These are phyloP conservation scores for Pristionchus entomophagus DNA, from an alignment of 2,888 invertebrate species.

Conservation along the genomic window DNA sequence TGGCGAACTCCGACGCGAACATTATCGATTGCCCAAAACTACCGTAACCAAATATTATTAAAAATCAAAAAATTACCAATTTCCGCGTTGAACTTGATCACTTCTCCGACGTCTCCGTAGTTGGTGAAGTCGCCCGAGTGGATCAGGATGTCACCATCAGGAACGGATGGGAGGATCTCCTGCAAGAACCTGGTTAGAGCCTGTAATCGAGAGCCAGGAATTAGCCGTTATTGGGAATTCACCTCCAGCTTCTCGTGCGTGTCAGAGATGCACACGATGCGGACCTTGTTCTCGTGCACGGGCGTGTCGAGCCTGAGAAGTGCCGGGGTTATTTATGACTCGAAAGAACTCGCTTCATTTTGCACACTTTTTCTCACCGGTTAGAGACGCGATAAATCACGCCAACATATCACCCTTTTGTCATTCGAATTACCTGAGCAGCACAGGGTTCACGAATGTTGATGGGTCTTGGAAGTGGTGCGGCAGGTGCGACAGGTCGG, in stretches of 20 bases:
- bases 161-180: constrained; percentile 57
- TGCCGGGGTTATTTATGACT: too few relatives aligned
- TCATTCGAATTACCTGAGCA: too few relatives aligned
- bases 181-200: too few relatives aligned
- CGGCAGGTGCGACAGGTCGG: neutral
- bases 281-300: constrained; percentile 65
- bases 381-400: too few relatives aligned
- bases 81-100: constrained; percentile 75
- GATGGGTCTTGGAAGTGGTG: neutral
- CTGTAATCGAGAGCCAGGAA: too few relatives aligned
- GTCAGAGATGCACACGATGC: constrained; percentile 73
- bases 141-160: constrained; percentile 73
- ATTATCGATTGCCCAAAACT: too few relatives aligned
- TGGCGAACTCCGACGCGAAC: neutral
- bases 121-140: constrained; percentile 75
- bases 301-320: constrained; percentile 69
- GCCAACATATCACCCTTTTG: too few relatives aligned
- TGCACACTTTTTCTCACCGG: too few relatives aligned
- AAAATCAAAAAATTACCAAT: constrained; percentile 58
- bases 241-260: constrained; percentile 73
- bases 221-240: neutral
- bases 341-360: too few relatives aligned
- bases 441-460: neutral
- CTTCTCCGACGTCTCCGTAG: constrained; percentile 73
- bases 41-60: neutral